Conservation (phyloP, 2,113 vertebrate genomes). For the Mandrillus leucophaeus region DNA sequence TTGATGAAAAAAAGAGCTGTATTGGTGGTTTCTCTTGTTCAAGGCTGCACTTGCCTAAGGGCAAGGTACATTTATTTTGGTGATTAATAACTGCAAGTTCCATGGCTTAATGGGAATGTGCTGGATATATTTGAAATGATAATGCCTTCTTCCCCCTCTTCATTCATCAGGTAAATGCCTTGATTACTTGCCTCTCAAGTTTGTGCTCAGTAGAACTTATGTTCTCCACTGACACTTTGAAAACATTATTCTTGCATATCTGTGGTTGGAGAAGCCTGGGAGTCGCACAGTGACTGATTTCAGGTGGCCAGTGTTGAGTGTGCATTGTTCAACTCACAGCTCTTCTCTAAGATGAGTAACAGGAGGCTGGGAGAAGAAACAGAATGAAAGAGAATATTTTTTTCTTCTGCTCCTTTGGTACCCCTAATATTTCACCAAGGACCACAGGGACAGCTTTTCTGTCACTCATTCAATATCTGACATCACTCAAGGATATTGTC, state of each 20-base stretch:
- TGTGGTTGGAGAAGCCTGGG: not conserved
- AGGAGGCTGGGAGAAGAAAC: constrained; percentile 43
- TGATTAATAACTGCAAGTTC: constrained; percentile 84
- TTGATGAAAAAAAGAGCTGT: constrained; percentile 83
- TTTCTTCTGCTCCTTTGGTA: not conserved
- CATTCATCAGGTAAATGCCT: constrained; percentile 74
- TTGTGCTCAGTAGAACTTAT: constrained; percentile 47
- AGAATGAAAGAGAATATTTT: constrained; percentile 59
- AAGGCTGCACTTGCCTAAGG: constrained; percentile 80
- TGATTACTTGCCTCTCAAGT: constrained; percentile 50
- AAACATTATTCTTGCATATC: constrained; percentile 37
- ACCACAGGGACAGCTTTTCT: constrained; percentile 13
- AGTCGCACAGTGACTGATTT: constrained; percentile 9
- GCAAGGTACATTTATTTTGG: constrained; percentile 83
- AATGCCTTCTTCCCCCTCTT: constrained; percentile 56
- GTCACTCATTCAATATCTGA: not conserved
- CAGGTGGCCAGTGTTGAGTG: not conserved
- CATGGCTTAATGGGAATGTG: constrained; percentile 82
- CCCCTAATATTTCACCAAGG: not conserved
- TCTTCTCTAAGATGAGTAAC: constrained; percentile 26
- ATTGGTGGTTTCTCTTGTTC: constrained; percentile 81
- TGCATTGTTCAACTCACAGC: constrained; percentile 31
- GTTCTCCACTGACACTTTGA: not conserved
- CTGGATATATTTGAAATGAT: constrained; percentile 76
- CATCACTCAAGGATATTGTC: not conserved